Conservation (phyloP, 2,113 vertebrate genomes). For the Campylomormyrus tamandua region DNA sequence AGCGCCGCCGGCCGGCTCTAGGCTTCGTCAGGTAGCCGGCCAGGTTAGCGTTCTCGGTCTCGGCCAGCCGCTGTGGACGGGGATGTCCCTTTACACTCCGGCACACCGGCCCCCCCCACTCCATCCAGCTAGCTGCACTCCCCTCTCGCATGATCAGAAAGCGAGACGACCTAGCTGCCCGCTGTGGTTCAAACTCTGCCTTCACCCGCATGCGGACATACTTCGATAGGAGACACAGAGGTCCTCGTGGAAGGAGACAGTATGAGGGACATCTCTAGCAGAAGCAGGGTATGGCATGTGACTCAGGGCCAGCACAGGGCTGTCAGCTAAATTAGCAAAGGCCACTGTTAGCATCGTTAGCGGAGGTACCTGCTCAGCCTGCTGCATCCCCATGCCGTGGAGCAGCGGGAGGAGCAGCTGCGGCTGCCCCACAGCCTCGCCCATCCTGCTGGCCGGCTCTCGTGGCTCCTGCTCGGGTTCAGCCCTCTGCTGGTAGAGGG, state of each 20-base stretch:
- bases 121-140: background rate
- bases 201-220: background rate
- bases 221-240: background rate
- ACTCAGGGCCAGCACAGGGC: background rate
- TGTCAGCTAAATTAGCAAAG: background rate
- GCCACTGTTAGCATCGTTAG: slow-evolving; percentile 10
- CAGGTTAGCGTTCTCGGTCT: slow-evolving; percentile 61
- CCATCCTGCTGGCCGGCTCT: slow-evolving; percentile 51
- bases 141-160: background rate
- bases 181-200: background rate
- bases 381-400: slow-evolving; percentile 59
- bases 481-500: slow-evolving; percentile 56
- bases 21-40: slow-evolving; percentile 60
- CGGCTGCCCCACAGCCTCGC: slow-evolving; percentile 49
- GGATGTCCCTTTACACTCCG: background rate
- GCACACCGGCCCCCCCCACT: background rate
- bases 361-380: slow-evolving; percentile 49
- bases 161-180: background rate
- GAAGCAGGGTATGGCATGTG: too few relatives aligned
- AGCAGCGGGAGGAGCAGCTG: slow-evolving; percentile 70
- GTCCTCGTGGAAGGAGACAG: background rate
- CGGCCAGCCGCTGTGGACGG: slow-evolving; percentile 53
- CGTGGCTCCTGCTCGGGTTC: slow-evolving; percentile 47
- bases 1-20: slow-evolving; percentile 69
- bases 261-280: background rate